Percentiles rank a stretch among this genome's conserved stretches.
Conservation (phyloP, 2,113 vertebrate species). For the Benitochromis conjunctus region DNA sequence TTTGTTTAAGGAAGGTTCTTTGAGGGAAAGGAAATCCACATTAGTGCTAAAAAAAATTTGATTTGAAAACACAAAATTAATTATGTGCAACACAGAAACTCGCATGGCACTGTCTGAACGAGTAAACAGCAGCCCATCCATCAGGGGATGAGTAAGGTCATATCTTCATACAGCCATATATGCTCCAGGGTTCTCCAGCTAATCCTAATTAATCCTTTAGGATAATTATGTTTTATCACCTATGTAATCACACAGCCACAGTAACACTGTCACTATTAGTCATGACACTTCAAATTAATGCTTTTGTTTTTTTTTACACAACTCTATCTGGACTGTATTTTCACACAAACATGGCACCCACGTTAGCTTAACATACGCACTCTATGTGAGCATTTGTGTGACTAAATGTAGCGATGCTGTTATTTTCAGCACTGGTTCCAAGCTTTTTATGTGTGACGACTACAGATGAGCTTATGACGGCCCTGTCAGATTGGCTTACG, state of each 20-base stretch:
- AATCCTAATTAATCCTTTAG: conserved; percentile 57
- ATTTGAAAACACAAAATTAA: not conserved
- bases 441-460: not conserved
- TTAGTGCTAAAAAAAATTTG: not conserved
- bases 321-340: not conserved
- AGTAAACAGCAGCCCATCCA: conserved; percentile 1
- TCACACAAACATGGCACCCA: not conserved
- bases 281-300: not conserved
- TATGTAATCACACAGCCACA: not conserved
- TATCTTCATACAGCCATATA: not conserved
- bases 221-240: conserved; percentile 28
- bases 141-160: not conserved
- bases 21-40: not conserved
- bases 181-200: conserved; percentile 9
- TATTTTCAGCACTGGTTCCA: not conserved
- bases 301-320: not conserved
- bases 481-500: not conserved
- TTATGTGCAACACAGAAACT: not conserved
- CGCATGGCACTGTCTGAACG: not conserved
- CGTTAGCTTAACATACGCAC: not conserved
- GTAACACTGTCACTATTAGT: not conserved
- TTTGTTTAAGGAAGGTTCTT: not conserved
- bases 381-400: not conserved
- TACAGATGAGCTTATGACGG: not conserved
- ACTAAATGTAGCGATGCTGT: not conserved